Evolutionary conservation across 2,113 vertebrate genomes (phyloP).

Genomic region (Triplophysa siluroides): DNA sequence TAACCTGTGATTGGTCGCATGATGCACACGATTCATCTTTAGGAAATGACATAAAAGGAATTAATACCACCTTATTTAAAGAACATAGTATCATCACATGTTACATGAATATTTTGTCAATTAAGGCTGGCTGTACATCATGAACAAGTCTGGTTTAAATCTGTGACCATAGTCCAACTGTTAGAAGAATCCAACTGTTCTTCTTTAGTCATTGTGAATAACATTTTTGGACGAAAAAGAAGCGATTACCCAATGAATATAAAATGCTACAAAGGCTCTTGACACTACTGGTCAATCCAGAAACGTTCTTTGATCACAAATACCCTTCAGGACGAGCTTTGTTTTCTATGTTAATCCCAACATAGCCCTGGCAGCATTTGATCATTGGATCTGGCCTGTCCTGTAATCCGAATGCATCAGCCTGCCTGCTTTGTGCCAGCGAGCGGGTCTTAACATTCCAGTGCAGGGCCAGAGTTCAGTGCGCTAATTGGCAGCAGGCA

Average conservation of each 20-base stretch:
- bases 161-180: background rate
- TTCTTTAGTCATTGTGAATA: background rate
- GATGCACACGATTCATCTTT: background rate
- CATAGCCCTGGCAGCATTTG: constrained; percentile 5
- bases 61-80: background rate
- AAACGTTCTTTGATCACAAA: background rate
- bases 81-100: background rate
- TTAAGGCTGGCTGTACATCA: background rate
- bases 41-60: background rate
- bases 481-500: constrained; percentile 54
- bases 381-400: constrained; percentile 22
- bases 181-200: background rate
- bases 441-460: constrained; percentile 56
- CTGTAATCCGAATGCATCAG: constrained; percentile 21
- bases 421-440: constrained; percentile 13
- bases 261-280: background rate
- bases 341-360: constrained; percentile 16
- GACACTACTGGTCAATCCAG: background rate
- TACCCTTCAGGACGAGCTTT: constrained; percentile 10
- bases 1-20: background rate
- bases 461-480: constrained; percentile 50
- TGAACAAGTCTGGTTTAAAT: background rate
- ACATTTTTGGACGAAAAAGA: background rate
- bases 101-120: background rate
- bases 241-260: background rate